phyloP scores from a whole-genome alignment of 1,140 invertebrate species.

The Formica exsecta region DNA sequence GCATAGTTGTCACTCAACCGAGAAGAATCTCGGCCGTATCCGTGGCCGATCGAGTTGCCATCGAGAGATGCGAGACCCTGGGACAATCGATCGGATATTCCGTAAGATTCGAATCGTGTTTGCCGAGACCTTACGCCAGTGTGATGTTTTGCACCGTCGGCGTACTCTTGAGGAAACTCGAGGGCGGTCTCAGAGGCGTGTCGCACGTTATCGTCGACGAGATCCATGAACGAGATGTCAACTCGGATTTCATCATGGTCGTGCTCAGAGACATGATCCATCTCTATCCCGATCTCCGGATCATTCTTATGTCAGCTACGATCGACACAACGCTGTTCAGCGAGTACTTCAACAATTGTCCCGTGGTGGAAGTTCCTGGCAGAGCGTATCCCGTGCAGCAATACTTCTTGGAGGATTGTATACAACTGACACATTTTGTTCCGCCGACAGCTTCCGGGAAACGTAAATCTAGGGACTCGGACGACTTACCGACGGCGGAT shows the following conservation, averaged over 20 bases:
- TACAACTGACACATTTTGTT: slow-evolving; percentile 93
- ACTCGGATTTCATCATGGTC: slow-evolving; percentile 98
- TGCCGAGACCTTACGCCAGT: slow-evolving; percentile 96
- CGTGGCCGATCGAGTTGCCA: slow-evolving; percentile 95
- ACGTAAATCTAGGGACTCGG: slow-evolving; percentile 89
- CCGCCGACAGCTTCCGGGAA: slow-evolving; percentile 91
- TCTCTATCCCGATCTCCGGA: slow-evolving; percentile 94
- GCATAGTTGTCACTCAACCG: slow-evolving; percentile 97
- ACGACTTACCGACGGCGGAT: slow-evolving; percentile 89
- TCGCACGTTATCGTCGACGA: slow-evolving; percentile 98
- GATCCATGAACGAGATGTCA: slow-evolving; percentile 98
- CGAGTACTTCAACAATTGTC: slow-evolving; percentile 96
- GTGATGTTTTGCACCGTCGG: slow-evolving; percentile 98
- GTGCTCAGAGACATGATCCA: slow-evolving; percentile 97
- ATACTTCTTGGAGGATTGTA: slow-evolving; percentile 96
- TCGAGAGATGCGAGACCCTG: slow-evolving; percentile 94
- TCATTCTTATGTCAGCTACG: slow-evolving; percentile 99
- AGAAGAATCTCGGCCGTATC: slow-evolving; percentile 97
- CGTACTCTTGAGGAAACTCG: slow-evolving; percentile 96
- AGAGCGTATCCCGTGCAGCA: slow-evolving; percentile 93
- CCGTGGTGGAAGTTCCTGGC: slow-evolving; percentile 93
- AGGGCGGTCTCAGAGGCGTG: slow-evolving; percentile 94
- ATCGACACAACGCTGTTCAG: slow-evolving; percentile 97
- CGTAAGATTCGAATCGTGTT: slow-evolving; percentile 95
- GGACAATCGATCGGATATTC: slow-evolving; percentile 96